These are phyloP conservation scores for Cyclophora punctaria DNA, from an alignment of 2,888 invertebrate species.

Conservation along the genomic window DNA sequence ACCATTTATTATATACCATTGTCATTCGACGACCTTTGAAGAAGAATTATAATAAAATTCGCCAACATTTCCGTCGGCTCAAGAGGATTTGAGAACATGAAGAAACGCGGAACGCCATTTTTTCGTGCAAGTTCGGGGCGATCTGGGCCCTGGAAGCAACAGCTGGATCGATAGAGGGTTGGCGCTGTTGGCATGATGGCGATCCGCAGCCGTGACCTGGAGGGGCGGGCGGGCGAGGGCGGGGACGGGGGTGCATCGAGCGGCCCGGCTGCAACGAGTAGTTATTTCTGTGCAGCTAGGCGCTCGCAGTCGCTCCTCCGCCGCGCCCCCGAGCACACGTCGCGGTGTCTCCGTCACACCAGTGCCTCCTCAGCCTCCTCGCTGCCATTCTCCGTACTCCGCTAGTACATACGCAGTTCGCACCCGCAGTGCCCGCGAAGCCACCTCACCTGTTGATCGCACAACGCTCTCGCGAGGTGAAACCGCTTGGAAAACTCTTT, in stretches of 20 bases:
- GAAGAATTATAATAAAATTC: too few relatives aligned
- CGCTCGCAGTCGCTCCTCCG: slow-evolving; percentile 48
- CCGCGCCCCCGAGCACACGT: slow-evolving; percentile 60
- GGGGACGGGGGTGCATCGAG: slow-evolving; percentile 47
- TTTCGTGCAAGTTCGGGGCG: slow-evolving; percentile 35
- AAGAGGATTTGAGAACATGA: too few relatives aligned
- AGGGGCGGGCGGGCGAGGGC: slow-evolving; percentile 26
- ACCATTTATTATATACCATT: too few relatives aligned
- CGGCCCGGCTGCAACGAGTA: slow-evolving; percentile 69
- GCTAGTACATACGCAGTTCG: slow-evolving; percentile 8
- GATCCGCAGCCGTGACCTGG: slow-evolving; percentile 67
- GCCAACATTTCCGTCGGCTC: too few relatives aligned
- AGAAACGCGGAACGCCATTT: too few relatives aligned
- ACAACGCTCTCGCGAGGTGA: slow-evolving; percentile 59
- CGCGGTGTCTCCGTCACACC: slow-evolving; percentile 30
- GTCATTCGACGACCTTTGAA: too few relatives aligned
- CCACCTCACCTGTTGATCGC: slow-evolving; percentile 50
- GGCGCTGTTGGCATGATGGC: slow-evolving; percentile 33
- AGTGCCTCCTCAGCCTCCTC: neutral
- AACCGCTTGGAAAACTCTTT: slow-evolving; percentile 70
- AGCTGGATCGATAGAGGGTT: slow-evolving; percentile 64
- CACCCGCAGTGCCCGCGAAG: slow-evolving; percentile 10
- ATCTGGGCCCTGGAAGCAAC: slow-evolving; percentile 50
- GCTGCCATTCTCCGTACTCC: slow-evolving; percentile 33
- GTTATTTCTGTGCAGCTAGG: slow-evolving; percentile 71